Percentiles rank a stretch among this genome's conserved stretches.
phyloP scores from a whole-genome alignment of 1,140 invertebrate genomes.

The Zaprionus capensis region DNA sequence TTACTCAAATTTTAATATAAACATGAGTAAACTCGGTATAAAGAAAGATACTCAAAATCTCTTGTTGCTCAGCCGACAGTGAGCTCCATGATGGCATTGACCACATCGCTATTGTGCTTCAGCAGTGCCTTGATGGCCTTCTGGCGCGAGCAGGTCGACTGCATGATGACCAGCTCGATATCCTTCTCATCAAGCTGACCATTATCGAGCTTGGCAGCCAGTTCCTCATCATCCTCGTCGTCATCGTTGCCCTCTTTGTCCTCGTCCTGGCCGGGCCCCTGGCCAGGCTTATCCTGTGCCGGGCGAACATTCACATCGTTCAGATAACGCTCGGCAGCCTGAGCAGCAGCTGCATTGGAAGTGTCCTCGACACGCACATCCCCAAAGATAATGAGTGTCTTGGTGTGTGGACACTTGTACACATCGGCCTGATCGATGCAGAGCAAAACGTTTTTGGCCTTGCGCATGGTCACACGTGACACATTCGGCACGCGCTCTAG shows the following conservation, averaged over 20 bases:
- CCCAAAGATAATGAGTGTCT: slow-evolving; percentile 58
- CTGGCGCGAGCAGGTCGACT: slow-evolving; percentile 53
- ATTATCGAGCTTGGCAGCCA: not conserved
- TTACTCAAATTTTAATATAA: not conserved
- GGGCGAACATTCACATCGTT: slow-evolving; percentile 8
- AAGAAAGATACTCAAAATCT: not conserved
- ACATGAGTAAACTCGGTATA: not conserved
- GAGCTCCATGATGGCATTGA: slow-evolving; percentile 71
- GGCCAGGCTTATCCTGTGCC: not conserved
- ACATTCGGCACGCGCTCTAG: slow-evolving; percentile 52
- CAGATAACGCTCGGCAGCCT: slow-evolving; percentile 49
- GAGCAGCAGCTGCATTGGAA: slow-evolving; percentile 28
- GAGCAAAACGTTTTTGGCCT: slow-evolving; percentile 59
- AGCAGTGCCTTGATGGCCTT: slow-evolving; percentile 59
- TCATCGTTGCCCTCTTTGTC: not conserved
- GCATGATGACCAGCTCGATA: slow-evolving; percentile 69
- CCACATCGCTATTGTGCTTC: slow-evolving; percentile 60
- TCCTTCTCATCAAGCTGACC: slow-evolving; percentile 50
- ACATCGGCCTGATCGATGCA: slow-evolving; percentile 62
- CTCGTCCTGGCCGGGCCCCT: not conserved
- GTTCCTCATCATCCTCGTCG: slow-evolving; percentile 12
- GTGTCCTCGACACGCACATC: slow-evolving; percentile 55
- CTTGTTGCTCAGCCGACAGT: slow-evolving; percentile 32
- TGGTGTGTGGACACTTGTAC: slow-evolving; percentile 40
- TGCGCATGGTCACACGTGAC: slow-evolving; percentile 59